Percentiles rank a stretch among this genome's conserved stretches.
phyloP scores from a whole-genome alignment of 2,888 invertebrate genomes.

The Galeopsomyia nigrocyanea region DNA sequence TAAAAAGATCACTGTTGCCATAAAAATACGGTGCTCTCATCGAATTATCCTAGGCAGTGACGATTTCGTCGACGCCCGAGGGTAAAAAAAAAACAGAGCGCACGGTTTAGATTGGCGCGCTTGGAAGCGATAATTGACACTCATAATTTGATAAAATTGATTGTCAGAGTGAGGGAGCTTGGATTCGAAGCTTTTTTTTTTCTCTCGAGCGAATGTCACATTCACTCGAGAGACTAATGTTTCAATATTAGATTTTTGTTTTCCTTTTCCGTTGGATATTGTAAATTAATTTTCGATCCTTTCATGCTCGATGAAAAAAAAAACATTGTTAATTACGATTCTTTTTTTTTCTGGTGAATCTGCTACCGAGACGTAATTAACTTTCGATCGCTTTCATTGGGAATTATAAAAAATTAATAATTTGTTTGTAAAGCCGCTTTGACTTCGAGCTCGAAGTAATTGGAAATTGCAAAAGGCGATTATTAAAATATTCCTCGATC shows the following conservation, averaged over 20 bases:
- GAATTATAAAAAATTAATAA: no score
- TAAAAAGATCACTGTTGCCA: background rate
- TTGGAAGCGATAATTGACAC: conserved; percentile 33
- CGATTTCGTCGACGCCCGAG: background rate
- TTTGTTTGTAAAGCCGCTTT: no score
- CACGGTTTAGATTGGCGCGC: conserved; percentile 20
- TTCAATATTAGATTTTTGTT: conserved; percentile 3
- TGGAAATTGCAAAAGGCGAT: no score
- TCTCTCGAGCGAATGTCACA: no score
- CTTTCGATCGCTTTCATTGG: no score
- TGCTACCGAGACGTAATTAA: no score
- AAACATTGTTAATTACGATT: no score
- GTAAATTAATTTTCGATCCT: background rate
- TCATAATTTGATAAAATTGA: conserved; percentile 37
- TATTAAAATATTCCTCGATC: no score
- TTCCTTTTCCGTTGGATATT: background rate
- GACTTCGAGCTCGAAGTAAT: no score
- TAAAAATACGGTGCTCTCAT: conserved; percentile 10
- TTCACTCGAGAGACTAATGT: no score
- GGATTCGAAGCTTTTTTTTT: conserved; percentile 11
- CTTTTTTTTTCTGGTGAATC: no score
- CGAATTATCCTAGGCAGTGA: conserved; percentile 14
- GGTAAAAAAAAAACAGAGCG: background rate
- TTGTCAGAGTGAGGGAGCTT: conserved; percentile 1
- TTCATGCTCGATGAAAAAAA: no score